Conservation (phyloP, 2,888 invertebrate genomes). For the Lasioglossum pauxillum region DNA sequence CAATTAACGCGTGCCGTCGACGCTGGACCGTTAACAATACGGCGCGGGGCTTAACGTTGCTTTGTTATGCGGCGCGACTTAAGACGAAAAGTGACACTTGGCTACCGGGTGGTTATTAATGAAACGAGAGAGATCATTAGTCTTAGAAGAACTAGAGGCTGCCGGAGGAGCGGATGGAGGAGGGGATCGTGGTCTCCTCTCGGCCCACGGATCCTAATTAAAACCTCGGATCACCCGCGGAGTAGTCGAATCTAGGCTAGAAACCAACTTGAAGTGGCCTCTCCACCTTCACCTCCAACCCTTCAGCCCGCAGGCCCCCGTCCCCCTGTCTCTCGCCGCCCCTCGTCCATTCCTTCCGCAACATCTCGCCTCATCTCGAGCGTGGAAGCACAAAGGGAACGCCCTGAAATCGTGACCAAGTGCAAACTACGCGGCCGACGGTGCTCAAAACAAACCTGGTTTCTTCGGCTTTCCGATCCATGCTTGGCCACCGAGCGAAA, state of each 20-base stretch:
- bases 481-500: background rate
- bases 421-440: slow-evolving; percentile 64
- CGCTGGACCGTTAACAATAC: slow-evolving; percentile 25
- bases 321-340: slow-evolving; percentile 9
- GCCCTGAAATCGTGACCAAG: slow-evolving; percentile 81
- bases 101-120: slow-evolving; percentile 67
- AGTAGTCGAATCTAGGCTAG: slow-evolving; percentile 80
- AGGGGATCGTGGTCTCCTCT: slow-evolving; percentile 33
- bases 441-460: slow-evolving; percentile 34
- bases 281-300: slow-evolving; percentile 74
- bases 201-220: slow-evolving; percentile 76
- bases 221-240: slow-evolving; percentile 74
- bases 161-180: background rate
- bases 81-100: slow-evolving; percentile 57
- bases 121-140: slow-evolving; percentile 73
- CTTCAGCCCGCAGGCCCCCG: slow-evolving; percentile 53
- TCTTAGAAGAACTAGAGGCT: slow-evolving; percentile 51
- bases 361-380: slow-evolving; percentile 63
- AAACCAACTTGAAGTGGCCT: slow-evolving; percentile 67
- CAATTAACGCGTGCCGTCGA: slow-evolving; percentile 41
- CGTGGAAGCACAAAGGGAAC: slow-evolving; percentile 72
- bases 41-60: slow-evolving; percentile 34
- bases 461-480: background rate
- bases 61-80: slow-evolving; percentile 40
- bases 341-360: slow-evolving; percentile 36